Conservation (phyloP, 1,140 invertebrate species). For the Nephila pilipes region DNA sequence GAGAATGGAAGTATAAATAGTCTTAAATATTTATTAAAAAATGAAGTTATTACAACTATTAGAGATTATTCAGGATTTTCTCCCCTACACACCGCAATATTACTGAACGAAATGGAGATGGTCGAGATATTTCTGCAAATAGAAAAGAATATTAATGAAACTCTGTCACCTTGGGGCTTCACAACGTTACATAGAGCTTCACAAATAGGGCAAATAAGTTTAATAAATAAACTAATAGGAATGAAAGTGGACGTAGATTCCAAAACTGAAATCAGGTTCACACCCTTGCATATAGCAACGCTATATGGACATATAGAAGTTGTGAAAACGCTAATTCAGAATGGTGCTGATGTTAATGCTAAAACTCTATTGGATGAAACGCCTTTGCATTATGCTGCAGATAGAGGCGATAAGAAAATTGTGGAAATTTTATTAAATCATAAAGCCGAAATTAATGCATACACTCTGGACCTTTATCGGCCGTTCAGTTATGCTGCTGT, state of each 20-base stretch:
- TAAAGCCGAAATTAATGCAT: conserved; percentile 66
- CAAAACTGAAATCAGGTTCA: neutral
- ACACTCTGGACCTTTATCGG: conserved; percentile 27
- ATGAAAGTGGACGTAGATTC: neutral
- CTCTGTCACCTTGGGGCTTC: neutral
- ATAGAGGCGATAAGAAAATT: conserved; percentile 79
- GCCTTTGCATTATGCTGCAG: conserved; percentile 79
- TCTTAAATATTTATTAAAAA: conserved; percentile 4
- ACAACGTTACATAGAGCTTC: neutral
- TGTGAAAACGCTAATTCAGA: neutral
- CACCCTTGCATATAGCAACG: conserved; percentile 80
- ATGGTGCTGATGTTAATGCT: conserved; percentile 12
- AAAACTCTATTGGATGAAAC: conserved; percentile 38
- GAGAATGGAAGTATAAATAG: neutral
- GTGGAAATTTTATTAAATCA: conserved; percentile 77
- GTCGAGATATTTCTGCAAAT: neutral
- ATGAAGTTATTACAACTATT: neutral
- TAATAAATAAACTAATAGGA: neutral
- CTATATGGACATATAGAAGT: conserved; percentile 79
- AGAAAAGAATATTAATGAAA: neutral
- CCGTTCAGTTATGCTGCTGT: conserved; percentile 72
- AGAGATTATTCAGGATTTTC: neutral
- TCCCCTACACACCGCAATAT: neutral
- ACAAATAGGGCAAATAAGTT: too few relatives aligned
- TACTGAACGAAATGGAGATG: neutral